A percentile compares a stretch with the other conserved stretches of the same genome.
phyloP scores from a whole-genome alignment of 1,140 invertebrate genomes.

The Musca domestica region DNA sequence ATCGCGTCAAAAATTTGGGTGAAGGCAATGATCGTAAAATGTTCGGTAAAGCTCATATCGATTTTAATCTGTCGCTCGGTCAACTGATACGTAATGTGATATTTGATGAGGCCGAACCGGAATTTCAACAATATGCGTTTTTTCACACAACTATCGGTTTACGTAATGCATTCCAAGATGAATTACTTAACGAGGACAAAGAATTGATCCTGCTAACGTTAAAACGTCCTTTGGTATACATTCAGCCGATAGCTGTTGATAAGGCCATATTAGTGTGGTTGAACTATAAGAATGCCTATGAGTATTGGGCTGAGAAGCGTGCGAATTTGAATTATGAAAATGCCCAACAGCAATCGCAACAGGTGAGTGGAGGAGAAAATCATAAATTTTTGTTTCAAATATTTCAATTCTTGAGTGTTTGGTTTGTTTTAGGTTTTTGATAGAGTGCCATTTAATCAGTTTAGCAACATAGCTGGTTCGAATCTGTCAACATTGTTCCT shows the following conservation, averaged over 20 bases:
- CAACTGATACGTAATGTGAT: constrained; percentile 90
- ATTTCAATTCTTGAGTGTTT: neutral
- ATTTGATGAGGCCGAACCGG: constrained; percentile 94
- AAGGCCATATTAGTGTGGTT: constrained; percentile 96
- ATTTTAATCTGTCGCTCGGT: constrained; percentile 91
- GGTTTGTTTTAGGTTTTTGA: constrained; percentile 60
- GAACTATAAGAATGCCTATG: constrained; percentile 98
- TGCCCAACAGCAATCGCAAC: constrained; percentile 62
- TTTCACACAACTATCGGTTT: constrained; percentile 91
- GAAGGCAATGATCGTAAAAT: constrained; percentile 70
- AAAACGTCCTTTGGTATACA: constrained; percentile 87
- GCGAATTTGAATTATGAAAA: constrained; percentile 82
- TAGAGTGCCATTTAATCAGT: constrained; percentile 74
- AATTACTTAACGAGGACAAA: constrained; percentile 88
- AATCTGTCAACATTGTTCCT: constrained; percentile 88
- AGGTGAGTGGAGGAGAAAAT: constrained; percentile 20
- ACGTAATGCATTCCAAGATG: constrained; percentile 84
- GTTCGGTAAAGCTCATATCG: constrained; percentile 91
- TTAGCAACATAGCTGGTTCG: constrained; percentile 69
- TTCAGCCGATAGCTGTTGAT: constrained; percentile 94
- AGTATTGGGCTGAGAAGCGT: constrained; percentile 97
- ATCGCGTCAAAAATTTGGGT: constrained; percentile 87
- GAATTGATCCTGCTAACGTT: constrained; percentile 91
- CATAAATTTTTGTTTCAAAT: constrained; percentile 30
- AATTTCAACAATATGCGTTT: constrained; percentile 95